Base-by-base conservation (phyloP, 2,113 vertebrate genomes). In the Periophthalmodon schlosseri region DNA sequence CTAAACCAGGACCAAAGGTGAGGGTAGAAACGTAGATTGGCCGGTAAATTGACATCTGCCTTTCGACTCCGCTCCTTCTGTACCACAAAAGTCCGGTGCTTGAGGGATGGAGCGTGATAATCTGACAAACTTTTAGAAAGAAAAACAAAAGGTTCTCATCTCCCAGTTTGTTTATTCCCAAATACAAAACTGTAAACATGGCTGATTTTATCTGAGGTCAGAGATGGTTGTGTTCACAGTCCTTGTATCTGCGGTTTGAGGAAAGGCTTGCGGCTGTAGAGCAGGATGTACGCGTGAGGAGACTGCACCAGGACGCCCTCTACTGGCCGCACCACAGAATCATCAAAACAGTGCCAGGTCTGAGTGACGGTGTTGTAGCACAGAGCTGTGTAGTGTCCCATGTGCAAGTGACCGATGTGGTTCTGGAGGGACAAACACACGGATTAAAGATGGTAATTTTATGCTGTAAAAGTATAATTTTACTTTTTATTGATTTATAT, bases 371-470 rank as follows among this genome's bases (percentile, higher is more conserved):
- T 78, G 70, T 92, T 95, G 86, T 92, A 94, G 83, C 95, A 96
- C 90, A 95, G 93, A 0, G 96, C 95, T 0, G 94, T 96, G 86
- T 96, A 96, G 90, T 96, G 96, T 71, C 96, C 96, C 63, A 89
- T 87, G 24, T 96, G 94, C 78, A 98, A 87, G 72, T 94, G 90
- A n/a, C 95, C 96, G 60, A 80, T 83, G 2, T 97, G 96, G 83
- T 96, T 96, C 96, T 97, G 74, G 16, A 85, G 80, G 8, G 66
- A 73, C 39, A 20, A 11, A 0, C 4, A 60, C 54, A 21, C 6
- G 49, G 44, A 20, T 5, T 23, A 44, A 44, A 44, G 0, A 39
- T 39, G 1, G 36, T 5, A 44, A 10, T 44, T 44, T 44, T 44
- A 10, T 44, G 1, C 39, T 11, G 8, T 44, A 44, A 44, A 44